These are phyloP conservation scores for Periophthalmodon schlosseri DNA, from an alignment of 2,113 vertebrate species.

Conservation along the genomic window DNA sequence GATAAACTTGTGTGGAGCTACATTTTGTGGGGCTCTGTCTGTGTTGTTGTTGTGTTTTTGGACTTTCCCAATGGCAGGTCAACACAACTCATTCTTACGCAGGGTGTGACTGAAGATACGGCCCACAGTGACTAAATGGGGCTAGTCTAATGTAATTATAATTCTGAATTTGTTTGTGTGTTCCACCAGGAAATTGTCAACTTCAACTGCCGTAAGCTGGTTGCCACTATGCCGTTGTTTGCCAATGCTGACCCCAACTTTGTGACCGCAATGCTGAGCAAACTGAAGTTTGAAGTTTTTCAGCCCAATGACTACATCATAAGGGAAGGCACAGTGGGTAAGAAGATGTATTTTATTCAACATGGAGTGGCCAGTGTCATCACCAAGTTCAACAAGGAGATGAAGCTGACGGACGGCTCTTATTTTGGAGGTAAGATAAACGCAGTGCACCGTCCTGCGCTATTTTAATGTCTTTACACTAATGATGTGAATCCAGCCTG, in stretches of 20 bases:
- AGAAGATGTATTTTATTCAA: slow-evolving; percentile 99
- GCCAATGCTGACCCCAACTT: slow-evolving; percentile 98
- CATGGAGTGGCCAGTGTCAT: slow-evolving; percentile 97
- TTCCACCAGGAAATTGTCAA: slow-evolving; percentile 94
- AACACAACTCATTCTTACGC: too few relatives aligned
- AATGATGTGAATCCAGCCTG: slow-evolving; percentile 7
- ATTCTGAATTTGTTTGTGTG: slow-evolving; percentile 18
- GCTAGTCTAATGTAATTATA: background rate
- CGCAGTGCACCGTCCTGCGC: background rate
- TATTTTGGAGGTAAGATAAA: slow-evolving; percentile 95
- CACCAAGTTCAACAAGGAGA: slow-evolving; percentile 96
- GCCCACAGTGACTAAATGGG: background rate
- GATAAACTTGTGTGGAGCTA: background rate
- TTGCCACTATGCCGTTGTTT: slow-evolving; percentile 98
- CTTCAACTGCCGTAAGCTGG: slow-evolving; percentile 96
- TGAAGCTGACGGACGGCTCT: slow-evolving; percentile 96
- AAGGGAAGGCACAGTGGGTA: slow-evolving; percentile 94
- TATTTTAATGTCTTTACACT: background rate
- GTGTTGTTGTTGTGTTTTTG: too few relatives aligned
- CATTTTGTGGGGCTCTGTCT: background rate
- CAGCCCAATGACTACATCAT: slow-evolving; percentile 98
- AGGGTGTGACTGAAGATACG: too few relatives aligned
- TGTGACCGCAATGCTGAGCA: slow-evolving; percentile 98
- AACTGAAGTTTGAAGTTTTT: slow-evolving; percentile 95
- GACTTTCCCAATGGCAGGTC: background rate